Evolutionary conservation across 1,140 invertebrate genomes (phyloP), one percentile per base, ranked within the genome.

Genomic region (Drosophila setifemur): DNA sequence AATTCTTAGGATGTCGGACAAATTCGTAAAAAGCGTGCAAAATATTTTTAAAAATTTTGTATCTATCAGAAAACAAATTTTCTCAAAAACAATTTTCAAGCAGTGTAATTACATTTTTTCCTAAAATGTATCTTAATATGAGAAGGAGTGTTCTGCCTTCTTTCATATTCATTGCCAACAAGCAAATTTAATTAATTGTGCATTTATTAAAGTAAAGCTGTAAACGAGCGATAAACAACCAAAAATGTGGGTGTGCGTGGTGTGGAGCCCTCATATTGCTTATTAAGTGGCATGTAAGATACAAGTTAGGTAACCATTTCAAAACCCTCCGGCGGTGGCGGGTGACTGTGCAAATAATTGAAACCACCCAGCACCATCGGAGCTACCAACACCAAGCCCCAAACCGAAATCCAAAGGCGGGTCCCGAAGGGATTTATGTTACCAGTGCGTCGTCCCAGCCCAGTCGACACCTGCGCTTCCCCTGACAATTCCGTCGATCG

Each of bases 251-350:
- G 23, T 37, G 44, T 69, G 19, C 33, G 23, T 23, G 47, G 37
- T 52, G 19, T 23, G 40, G 31, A 28, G 25, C 28, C 66, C 57
- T 60, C 52, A 70, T 75, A 79, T 81, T 79, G 79, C 78, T 85
- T 83, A 85, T 85, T 83, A 82, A 82, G 78, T 85, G 79, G 79
- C 73, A 61, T 58, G 64, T 58, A 69, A 76, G 37, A 83, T 64
- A 52, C 69, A 23, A 72, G 67, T 72, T 72, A 25, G 64, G 52
- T 42, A 69, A 69, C 64, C 64, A 47, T 69, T 57, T n/a, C 12
- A 33, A 40, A 42, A 37, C 21, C 66, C 66, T 39, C 42, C 28
- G 66, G 49, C 50, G 25, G 28, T 12, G 52, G 50, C 16, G 21
- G 37, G 43, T 37, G 39, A 40, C 61, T 73, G 55, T 58, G 75